Conservation (phyloP, 2,888 invertebrate species). For the Baccha elongata region DNA sequence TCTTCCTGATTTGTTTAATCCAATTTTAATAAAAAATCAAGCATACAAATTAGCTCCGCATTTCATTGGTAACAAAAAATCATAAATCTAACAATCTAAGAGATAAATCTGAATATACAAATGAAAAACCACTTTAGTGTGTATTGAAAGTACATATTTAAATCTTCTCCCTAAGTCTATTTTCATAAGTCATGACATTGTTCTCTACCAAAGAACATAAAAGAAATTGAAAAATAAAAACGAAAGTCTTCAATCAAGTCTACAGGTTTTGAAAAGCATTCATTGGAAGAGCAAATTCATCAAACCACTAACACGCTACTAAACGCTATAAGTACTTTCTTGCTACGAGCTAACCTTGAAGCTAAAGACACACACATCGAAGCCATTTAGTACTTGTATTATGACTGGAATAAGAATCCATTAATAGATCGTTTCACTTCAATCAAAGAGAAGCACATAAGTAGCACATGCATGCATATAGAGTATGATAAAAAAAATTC, state of each 20-base stretch:
- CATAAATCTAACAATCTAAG: too few relatives aligned
- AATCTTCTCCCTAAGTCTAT: too few relatives aligned
- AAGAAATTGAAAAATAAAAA: slow-evolving; percentile 12
- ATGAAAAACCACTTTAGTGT: too few relatives aligned
- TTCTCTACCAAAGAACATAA: background rate
- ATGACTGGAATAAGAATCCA: slow-evolving; percentile 60
- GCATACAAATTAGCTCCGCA: too few relatives aligned
- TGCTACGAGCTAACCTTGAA: slow-evolving; percentile 53
- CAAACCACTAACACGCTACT: slow-evolving; percentile 36
- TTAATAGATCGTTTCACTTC: slow-evolving; percentile 64
- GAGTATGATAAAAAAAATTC: background rate
- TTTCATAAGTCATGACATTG: too few relatives aligned
- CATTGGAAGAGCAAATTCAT: slow-evolving; percentile 49
- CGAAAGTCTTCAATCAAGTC: slow-evolving; percentile 47
- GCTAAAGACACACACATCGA: slow-evolving; percentile 16
- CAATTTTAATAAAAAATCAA: too few relatives aligned
- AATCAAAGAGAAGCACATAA: slow-evolving; percentile 49
- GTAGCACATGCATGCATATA: slow-evolving; percentile 23
- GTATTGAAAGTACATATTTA: too few relatives aligned
- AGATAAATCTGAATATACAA: too few relatives aligned
- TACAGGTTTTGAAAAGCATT: slow-evolving; percentile 59
- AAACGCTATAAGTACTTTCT: slow-evolving; percentile 8
- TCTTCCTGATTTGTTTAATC: too few relatives aligned
- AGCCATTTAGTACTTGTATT: background rate
- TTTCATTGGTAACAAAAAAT: too few relatives aligned